phyloP scores from a whole-genome alignment of 2,888 invertebrate species.

The Ferrisia virgata region DNA sequence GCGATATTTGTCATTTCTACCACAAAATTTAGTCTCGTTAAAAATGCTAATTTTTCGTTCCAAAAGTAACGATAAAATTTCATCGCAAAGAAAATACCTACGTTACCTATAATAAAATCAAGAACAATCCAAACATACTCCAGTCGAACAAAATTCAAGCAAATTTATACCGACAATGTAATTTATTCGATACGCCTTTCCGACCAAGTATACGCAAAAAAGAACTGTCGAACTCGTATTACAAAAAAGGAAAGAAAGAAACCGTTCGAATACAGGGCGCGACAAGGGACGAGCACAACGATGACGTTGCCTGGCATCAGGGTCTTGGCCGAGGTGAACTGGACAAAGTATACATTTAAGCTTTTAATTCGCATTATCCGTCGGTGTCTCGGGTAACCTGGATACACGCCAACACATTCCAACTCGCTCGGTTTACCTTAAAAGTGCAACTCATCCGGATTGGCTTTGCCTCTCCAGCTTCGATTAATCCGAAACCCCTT shows the following conservation, averaged over 20 bases:
- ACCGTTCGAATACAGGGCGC: too few species aligned
- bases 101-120: not conserved
- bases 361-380: not conserved
- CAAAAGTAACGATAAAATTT: not conserved
- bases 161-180: not conserved
- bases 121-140: not conserved
- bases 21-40: not conserved
- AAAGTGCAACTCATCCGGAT: constrained; percentile 10
- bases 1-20: not conserved
- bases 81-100: not conserved
- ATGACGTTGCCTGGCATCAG: not conserved
- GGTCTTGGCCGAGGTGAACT: not conserved
- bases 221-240: too few species aligned
- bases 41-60: not conserved
- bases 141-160: not conserved
- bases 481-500: not conserved
- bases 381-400: not conserved
- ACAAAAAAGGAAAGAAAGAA: not conserved
- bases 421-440: not conserved
- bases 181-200: not conserved
- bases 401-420: not conserved
- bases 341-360: not conserved
- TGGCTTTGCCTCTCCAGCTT: not conserved
- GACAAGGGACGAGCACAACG: too few species aligned
- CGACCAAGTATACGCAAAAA: not conserved